A percentile compares a stretch with the other conserved stretches of the same genome.
phyloP scores from a whole-genome alignment of 2,888 invertebrate species.

The Diarsia rubi region DNA sequence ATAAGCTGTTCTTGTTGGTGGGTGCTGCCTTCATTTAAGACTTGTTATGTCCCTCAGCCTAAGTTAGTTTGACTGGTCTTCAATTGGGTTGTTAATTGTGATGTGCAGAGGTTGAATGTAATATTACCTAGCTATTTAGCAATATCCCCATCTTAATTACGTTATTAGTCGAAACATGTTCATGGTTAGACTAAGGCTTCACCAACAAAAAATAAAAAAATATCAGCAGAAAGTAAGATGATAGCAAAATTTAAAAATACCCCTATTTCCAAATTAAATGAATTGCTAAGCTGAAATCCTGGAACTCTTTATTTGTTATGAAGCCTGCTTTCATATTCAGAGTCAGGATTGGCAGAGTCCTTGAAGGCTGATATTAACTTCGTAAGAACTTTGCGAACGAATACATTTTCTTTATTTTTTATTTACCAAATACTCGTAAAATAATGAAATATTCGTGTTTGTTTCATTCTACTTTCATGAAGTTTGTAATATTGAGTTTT shows the following conservation, averaged over 20 bases:
- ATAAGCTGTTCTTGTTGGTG: not conserved
- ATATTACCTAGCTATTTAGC: not conserved
- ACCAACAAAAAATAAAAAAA: not conserved
- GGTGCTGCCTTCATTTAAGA: not conserved
- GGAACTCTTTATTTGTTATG: conserved; percentile 30
- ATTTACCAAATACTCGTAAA: not conserved
- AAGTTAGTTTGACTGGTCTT: not conserved
- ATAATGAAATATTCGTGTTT: not conserved
- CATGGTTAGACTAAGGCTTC: not conserved
- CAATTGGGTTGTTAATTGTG: not conserved
- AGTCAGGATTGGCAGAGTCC: conserved; percentile 29
- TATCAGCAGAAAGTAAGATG: not conserved
- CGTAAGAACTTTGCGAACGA: conserved; percentile 13
- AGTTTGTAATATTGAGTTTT: not conserved
- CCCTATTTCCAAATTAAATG: conserved; percentile 7
- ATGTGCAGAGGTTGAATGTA: not conserved
- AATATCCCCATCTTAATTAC: not conserved
- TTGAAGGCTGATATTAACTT: conserved; percentile 38
- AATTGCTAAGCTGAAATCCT: conserved; percentile 24
- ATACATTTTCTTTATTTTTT: conserved; percentile 18
- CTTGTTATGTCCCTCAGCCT: not conserved
- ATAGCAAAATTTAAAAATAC: not conserved
- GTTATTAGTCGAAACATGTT: not conserved
- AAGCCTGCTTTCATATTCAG: conserved; percentile 50
- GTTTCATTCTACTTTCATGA: not conserved